Base-by-base conservation (phyloP, 2,888 invertebrate species). In the Schrankia costaestrigalis region DNA sequence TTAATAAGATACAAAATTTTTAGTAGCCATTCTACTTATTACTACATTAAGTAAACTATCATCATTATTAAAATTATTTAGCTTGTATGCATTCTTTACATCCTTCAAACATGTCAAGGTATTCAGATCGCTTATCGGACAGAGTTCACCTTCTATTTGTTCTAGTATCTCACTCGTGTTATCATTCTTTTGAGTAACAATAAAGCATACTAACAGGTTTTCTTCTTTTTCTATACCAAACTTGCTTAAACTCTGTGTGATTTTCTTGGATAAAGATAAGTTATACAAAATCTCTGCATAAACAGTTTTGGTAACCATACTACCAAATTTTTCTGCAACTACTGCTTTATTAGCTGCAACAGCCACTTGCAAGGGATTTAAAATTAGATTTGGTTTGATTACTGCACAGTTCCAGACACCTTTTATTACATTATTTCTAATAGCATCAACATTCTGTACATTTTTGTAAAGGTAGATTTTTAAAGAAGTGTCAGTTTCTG, bases 341-440 rank as follows among this genome's bases (percentile, higher is more conserved):
- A 85, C 82, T 2, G 93, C 93, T 65, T 90, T 91, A 62, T 94
- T 93, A 1, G 92, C 92, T 1, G 93, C 93, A 4, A 92, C 89
- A 0, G 86, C 84, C 6, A 93, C 72, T 67, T 86, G 87, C 24
- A 85, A 90, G 2, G 91, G 89, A 62, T 93, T 90, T 22, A 89
- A 44, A 41, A 94, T 87, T 32, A 92, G 63, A 34, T 68, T 71
- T 1, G 92, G 90, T 61, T 92, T 93, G 17, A 93, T 75, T 2
- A 91, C 75, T 28, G 91, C 89, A 63, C 93, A 93, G 35, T 86
- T 73, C 67, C 93, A 79, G 9, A 74, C 55, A 13, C 91, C 91
- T 9, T 67, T 74, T n/a, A 90, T 63, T 1, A 93, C 63, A 50
- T 90, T 89, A 42, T 81, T 74, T 45, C 85, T 78, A 23, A 93